phyloP scores from a whole-genome alignment of 2,888 invertebrate genomes.

The Galerucella calmariensis region DNA sequence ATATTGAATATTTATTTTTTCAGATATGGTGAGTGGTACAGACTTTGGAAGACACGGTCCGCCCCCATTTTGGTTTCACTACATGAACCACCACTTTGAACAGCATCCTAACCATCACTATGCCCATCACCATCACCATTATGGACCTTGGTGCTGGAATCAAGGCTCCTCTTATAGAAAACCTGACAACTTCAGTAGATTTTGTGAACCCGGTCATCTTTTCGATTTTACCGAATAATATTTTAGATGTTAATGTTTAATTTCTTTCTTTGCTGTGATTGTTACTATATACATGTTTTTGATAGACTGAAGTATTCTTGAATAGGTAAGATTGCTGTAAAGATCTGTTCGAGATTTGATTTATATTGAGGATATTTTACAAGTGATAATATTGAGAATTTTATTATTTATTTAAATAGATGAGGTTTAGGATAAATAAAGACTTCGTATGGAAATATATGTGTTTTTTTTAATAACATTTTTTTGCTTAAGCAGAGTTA shows the following conservation, averaged over 20 bases:
- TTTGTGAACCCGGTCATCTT: not conserved
- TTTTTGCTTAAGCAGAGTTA: no score
- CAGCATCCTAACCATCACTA: not conserved
- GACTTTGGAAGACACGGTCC: not conserved
- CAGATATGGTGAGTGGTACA: not conserved
- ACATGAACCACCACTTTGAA: not conserved
- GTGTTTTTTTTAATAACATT: no score
- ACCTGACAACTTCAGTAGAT: not conserved
- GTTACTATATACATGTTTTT: not conserved
- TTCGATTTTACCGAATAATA: slow-evolving; percentile 4
- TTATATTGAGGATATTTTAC: not conserved
- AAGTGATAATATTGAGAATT: not conserved
- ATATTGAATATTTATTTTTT: not conserved
- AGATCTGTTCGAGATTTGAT: not conserved
- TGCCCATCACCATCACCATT: not conserved
- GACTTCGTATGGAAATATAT: no score
- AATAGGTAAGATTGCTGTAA: not conserved
- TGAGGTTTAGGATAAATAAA: no score
- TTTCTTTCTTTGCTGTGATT: not conserved
- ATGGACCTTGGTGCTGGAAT: not conserved
- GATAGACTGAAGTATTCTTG: not conserved
- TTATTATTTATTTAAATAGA: no score
- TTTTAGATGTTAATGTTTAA: not conserved
- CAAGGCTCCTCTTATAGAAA: not conserved
- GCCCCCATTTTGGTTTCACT: not conserved